Base-by-base conservation (phyloP, 2,113 vertebrate genomes). In the Charadrius vociferus region DNA sequence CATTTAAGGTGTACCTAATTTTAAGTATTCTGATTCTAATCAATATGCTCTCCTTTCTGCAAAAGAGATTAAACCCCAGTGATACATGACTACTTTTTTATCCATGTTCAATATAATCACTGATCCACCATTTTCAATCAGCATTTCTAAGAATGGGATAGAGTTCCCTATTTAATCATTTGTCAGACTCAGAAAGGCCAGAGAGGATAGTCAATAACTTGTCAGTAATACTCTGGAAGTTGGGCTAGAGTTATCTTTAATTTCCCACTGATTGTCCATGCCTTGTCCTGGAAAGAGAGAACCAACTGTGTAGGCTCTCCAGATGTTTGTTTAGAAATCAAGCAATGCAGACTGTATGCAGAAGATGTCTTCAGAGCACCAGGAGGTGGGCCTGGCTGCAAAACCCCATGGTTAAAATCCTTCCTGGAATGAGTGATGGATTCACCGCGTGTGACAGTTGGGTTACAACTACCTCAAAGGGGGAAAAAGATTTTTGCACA, bases 1-100 rank as follows among this genome's bases (percentile, higher is more conserved):
- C 88, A 91, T 96, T 97, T 95, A 90, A 96, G 90, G 87, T 74
- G 65, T 67, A 52, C 58, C 91, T 87, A 92, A 94, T 70, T 89
- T 95, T 66, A 91, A 89, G 50, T 37, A 75, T 80, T 96, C 75
- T 95, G 81, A 89, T 94, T 94, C 90, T 96, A 78, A 97, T 97
- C 95, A 92, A 95, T 97, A 96, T 21, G 10, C 13, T 80, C 62
- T 88, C 63, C 50, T 96, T 89, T 94, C 90, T 96, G 73, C 74
- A 87, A 89, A 91, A 92, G 62, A 95, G 63, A 95, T 96, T 95
- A 96, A 97, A 81, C 15, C 21, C 15, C 15, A 47, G 63, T 96
- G 91, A 97, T 89, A 89, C 91, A 93, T 88, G 50, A 85, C 62
- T 87, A 68, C 45, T 78, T 94, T 96, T 93, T 93, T 85, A 90